phyloP scores from a whole-genome alignment of 1,140 invertebrate genomes.

The Drosophila subobscura region DNA sequence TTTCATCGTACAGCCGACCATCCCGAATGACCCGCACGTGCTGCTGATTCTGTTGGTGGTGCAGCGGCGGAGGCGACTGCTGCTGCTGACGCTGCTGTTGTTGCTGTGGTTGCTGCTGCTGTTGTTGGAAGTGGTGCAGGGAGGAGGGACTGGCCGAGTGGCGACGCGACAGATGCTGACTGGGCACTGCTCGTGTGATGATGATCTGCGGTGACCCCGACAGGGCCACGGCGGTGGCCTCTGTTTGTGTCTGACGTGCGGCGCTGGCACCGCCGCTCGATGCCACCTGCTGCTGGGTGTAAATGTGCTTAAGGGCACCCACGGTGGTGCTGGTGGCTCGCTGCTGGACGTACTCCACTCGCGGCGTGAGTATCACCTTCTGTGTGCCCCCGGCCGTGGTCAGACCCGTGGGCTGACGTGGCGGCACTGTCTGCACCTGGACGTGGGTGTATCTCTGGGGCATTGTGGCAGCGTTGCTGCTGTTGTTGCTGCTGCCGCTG shows the following conservation, averaged over 20 bases:
- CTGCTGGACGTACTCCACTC: slow-evolving; percentile 74
- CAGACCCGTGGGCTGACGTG: slow-evolving; percentile 65
- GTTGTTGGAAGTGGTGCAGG: slow-evolving; percentile 47
- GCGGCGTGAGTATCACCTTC: slow-evolving; percentile 78
- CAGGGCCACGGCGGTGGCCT: slow-evolving; percentile 20
- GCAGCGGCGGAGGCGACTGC: slow-evolving; percentile 69
- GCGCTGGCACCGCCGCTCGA: background rate
- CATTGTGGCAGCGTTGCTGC: slow-evolving; percentile 5
- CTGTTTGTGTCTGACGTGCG: slow-evolving; percentile 11
- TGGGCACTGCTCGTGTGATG: slow-evolving; percentile 66
- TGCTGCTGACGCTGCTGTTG: slow-evolving; percentile 34
- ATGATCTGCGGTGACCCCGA: slow-evolving; percentile 66
- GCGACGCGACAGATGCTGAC: slow-evolving; percentile 65
- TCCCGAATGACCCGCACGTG: slow-evolving; percentile 80
- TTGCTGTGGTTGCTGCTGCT: slow-evolving; percentile 11
- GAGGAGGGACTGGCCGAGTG: slow-evolving; percentile 74
- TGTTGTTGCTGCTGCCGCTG: slow-evolving; percentile 10
- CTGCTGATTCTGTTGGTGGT: slow-evolving; percentile 60
- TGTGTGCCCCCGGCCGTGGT: slow-evolving; percentile 68
- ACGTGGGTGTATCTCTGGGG: slow-evolving; percentile 72
- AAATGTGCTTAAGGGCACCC: slow-evolving; percentile 53
- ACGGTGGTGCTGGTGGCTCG: slow-evolving; percentile 40
- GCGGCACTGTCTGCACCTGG: slow-evolving; percentile 76
- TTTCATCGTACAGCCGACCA: slow-evolving; percentile 75
- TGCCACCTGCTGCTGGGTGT: slow-evolving; percentile 45